Evolutionary conservation across 2,113 vertebrate species (phyloP), one percentile per base, ranked within the genome.

Genomic region (Thryonomys swinderianus): DNA sequence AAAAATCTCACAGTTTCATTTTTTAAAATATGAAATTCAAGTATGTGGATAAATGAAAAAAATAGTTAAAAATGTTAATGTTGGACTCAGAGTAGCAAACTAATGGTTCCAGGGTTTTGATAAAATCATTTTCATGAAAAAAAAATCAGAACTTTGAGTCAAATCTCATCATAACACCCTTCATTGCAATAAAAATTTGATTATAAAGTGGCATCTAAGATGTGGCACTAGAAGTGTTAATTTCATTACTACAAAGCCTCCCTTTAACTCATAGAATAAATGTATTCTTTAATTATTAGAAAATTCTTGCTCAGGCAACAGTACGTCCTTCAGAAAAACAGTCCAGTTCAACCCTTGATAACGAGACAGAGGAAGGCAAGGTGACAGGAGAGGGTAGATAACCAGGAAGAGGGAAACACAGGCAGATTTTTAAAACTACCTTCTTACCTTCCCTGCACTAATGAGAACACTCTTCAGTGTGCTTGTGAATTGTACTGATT

Each of bases 11-110:
- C 6, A 82, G 79, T 79, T 96, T 48, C 84, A 23, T 8, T 55
- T 86, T 69, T 37, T 1, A 2, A 6, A 82, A 92, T 82, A 71
- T 55, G 83, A 92, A 95, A 42, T 93, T 94, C 86, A 90, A 96
- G 82, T 88, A 88, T 40, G 0, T 80, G 48, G 57, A 86, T 88
- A 85, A 94, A 85, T 91, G 17, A 88, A 81, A 95, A 94, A 91
- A 48, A 76, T 12, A 89, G 30, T 51, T 76, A 59, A 94, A 94
- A 66, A 37, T 79, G 30, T 85, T 85, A 78, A 53, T 8, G 3
- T 64, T 80, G 16, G 91, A 71, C 27, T 74, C 83, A 76, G n/a
- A 76, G 66, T 67, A 59, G 5, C 23, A 88, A 80, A 89, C 94
- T 57, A 92, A 64, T 57, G 10, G 93, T 85, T 53, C 86, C 34